Conservation (phyloP, 2,888 invertebrate genomes). For the Sepiola atlantica region DNA sequence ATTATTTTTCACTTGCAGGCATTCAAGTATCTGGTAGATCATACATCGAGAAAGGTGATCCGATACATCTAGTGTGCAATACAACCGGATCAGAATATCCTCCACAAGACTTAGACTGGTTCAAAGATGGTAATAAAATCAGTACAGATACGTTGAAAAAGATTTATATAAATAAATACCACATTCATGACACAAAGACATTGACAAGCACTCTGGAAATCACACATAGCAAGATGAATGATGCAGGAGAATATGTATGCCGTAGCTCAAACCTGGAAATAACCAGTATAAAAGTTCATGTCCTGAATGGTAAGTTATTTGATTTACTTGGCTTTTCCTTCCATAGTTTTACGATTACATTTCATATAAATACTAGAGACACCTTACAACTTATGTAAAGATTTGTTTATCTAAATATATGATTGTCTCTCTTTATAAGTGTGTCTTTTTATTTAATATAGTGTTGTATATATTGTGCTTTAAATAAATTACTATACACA, state of each 20-base stretch:
- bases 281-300: constrained; percentile 61
- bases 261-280: constrained; percentile 60
- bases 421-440: not conserved
- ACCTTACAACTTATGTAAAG: not conserved
- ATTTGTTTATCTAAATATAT: not conserved
- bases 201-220: constrained; percentile 63
- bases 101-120: constrained; percentile 65
- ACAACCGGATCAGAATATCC: constrained; percentile 62
- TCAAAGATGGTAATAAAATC: constrained; percentile 62
- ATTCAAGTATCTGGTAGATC: constrained; percentile 61
- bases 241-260: constrained; percentile 65
- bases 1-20: constrained; percentile 52
- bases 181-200: constrained; percentile 59
- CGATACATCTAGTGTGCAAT: constrained; percentile 63
- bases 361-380: not conserved
- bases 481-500: not conserved
- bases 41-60: constrained; percentile 63
- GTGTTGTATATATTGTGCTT: constrained; percentile 16
- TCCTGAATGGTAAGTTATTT: constrained; percentile 61
- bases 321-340: not conserved
- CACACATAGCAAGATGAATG: constrained; percentile 61
- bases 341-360: not conserved
- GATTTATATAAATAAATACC: constrained; percentile 61
- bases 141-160: constrained; percentile 59
- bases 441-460: not conserved